Base-by-base conservation (phyloP, 1,140 invertebrate genomes). In the Acyrthosiphon pisum region DNA sequence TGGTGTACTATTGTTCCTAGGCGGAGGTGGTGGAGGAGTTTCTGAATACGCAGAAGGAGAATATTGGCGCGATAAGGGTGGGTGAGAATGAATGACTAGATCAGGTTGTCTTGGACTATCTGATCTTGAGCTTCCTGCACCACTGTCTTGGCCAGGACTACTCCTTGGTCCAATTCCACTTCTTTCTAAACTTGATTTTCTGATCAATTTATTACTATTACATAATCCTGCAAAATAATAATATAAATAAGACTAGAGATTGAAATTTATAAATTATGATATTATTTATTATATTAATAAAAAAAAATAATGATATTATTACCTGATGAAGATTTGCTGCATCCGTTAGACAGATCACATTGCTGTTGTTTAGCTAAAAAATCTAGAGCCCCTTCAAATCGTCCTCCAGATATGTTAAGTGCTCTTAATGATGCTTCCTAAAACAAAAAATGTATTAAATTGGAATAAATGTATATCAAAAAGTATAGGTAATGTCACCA, bases 111-210 rank as follows among this genome's bases (percentile, higher is more conserved):
- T 96, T 2, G 98, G 98, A 95, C 97, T 98, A 94, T 99, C 98
- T 0, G 98, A 98, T 46, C 98, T 96, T 22, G 98, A 98, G 95
- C 98, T 98, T 35, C 97, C 98, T 30, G 97, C 97, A 18, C 97
- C 97, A 84, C 97, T 98, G 94, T 98, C 98, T 83, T 98, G 95
- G 1, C 97, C 98, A 1, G 98, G 98, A 95, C 98, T 98, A 20
- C 97, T 97, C 91, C 98, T 96, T 91, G 97, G 97, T 44, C 97
- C 95, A 94, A 95, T 96, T 37, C 97, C 95, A 94, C 98, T 97
- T 81, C 97, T 96, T 95, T 99, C 98, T 93, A 98, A 96, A 95
- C 97, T 98, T 30, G 98, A 97, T 95, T 98, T 98, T 90, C 98
- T 96, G 94, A 97, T 98, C 18, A 98, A 95, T 95, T 98, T 98